Conservation (phyloP, 2,888 invertebrate genomes). For the Osedax fenrisi region DNA sequence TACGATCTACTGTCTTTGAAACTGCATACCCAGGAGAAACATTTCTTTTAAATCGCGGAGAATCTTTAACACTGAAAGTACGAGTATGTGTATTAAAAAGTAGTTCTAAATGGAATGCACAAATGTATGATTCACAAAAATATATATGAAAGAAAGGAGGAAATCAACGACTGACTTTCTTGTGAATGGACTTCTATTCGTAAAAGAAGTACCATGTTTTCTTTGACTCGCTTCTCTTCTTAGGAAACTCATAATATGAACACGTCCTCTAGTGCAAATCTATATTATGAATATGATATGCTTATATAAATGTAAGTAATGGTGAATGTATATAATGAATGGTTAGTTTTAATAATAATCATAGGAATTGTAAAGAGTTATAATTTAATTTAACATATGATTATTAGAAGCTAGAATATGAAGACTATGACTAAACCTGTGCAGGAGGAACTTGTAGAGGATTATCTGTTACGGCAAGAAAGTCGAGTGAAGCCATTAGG, state of each 20-base stretch:
- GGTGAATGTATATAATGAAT: too few relatives aligned
- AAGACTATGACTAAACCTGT: not conserved
- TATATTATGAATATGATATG: too few relatives aligned
- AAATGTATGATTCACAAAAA: too few relatives aligned
- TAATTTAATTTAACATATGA: too few relatives aligned
- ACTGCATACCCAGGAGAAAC: not conserved
- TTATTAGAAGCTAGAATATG: too few relatives aligned
- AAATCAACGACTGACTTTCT: too few relatives aligned
- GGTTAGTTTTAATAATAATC: too few relatives aligned
- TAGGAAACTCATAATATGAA: not conserved
- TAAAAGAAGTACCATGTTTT: not conserved
- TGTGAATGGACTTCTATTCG: not conserved
- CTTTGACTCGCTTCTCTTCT: not conserved
- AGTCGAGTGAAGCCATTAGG: not conserved
- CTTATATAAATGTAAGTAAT: too few relatives aligned
- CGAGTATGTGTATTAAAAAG: too few relatives aligned
- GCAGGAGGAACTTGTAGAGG: not conserved
- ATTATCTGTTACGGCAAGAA: not conserved
- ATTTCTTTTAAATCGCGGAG: not conserved
- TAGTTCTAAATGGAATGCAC: too few relatives aligned
- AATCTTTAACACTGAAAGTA: not conserved
- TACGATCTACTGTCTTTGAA: not conserved
- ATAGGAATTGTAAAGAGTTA: too few relatives aligned
- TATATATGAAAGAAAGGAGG: too few relatives aligned
- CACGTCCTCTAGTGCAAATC: not conserved